Evolutionary conservation across 2,113 vertebrate genomes (phyloP), one percentile per base, ranked within the genome.

Genomic region (Myocastor coypus): DNA sequence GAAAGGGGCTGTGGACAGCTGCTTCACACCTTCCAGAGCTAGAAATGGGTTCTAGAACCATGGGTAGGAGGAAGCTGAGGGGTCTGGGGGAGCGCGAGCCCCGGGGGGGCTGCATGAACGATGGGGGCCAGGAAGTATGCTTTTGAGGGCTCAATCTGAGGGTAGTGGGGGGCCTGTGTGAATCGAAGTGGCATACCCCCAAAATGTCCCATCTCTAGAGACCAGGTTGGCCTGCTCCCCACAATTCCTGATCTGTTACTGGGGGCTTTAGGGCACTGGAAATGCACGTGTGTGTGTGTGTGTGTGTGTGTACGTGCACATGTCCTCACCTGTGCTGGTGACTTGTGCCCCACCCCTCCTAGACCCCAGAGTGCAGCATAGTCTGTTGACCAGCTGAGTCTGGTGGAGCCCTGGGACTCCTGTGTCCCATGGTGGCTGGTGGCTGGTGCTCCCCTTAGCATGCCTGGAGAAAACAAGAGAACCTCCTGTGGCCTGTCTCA

Each of bases 71-170:
- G 30, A 24, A 57, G 66, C 5, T 46, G 22, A 32, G 61, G 16
- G 20, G 55, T 34, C n/a, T 20, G 52, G 52, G 20, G 20, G 8
- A 40, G 81, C 22, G 32, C 22, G 24, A 85, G 40, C 63, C 24
- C 32, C 4, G 8, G 32, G 7, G 42, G 42, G 9, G 26, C 22
- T n/a, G 26, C 40, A 0, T 0, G 34, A 30, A 0, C 26, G 3
- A 28, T 26, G 46, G 30, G 69, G 63, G 13, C 71, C 7, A 1
- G 28, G 63, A 64, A 64, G 40, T 2, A 42, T 6, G 11, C 61
- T 34, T 46, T 50, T 37, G 71, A 71, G 69, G 37, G 46, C 83
- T 42, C n/a, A 4, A 14, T 52, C 50, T 19, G 16, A 73, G 63
- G n/a, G 73, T 20, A 4, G 30, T 30, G n/a, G 52, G 55, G 64